Base-by-base conservation (phyloP, 2,888 invertebrate species). In the Calephelis perditalis region DNA sequence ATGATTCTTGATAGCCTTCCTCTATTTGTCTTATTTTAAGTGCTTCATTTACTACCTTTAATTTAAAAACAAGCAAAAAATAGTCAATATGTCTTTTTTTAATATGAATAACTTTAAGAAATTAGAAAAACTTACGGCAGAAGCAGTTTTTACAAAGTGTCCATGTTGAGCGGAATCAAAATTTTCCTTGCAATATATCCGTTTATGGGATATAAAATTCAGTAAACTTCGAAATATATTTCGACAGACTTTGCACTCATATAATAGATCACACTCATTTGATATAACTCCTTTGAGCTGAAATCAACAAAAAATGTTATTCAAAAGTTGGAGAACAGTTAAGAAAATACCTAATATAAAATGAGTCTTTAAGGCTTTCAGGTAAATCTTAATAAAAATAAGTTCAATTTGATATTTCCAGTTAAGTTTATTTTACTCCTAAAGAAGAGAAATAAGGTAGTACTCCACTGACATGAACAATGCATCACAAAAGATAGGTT, bases 201-300 rank as follows among this genome's bases (percentile, higher is more conserved):
- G 92, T 84, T 98, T 98, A 79, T 98, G 98, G 45, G 96, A 94
- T 69, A 98, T 93, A 76, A 97, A 96, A 85, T 98, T 97, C 12
- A 95, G 94, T 67, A 98, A 86, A 77, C 96, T 96, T 70, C 98
- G 92, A 79, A 97, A 98, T 73, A 98, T 91, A 74, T 95, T 96
- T 45, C 95, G 92, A 76, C 98, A 98, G 26, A 95, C 93, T 80
- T 95, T 95, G 82, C 98, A 98, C 82, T 98, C 98, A 82, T 96
- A 96, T 71, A 98, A 92, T 62, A 97, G 84, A 79, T 96, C 96
- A 91, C 97, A 97, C 87, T 98, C 98, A 74, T 95, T 93, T 44
- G 94, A 88, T 45, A 98, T 88, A 59, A 97, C 87, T 69, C 93
- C 91, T 69, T 94, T 93, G 36, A 96, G 92, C 95, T 96, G 83